Percentiles rank a stretch among this genome's conserved stretches.
Conservation (phyloP, 2,113 vertebrate species). For the Geothlypis trichas region DNA sequence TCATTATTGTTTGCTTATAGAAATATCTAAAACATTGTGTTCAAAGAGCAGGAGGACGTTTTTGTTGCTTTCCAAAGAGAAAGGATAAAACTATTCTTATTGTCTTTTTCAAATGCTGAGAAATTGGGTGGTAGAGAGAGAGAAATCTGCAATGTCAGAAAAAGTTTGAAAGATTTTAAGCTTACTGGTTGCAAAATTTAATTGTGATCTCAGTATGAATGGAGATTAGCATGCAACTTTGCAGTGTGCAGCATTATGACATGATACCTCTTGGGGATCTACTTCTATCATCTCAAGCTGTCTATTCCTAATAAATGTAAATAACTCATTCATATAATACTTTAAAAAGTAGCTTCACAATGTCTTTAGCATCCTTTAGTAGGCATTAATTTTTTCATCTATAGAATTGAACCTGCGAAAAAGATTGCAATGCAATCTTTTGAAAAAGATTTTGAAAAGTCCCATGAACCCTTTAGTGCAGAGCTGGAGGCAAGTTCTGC, state of each 20-base stretch:
- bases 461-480: fast-evolving
- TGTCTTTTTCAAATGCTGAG: neutral
- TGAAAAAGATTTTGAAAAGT: neutral
- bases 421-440: neutral
- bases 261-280: neutral
- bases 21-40: neutral
- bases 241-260: neutral
- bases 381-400: neutral
- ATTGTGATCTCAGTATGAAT: neutral
- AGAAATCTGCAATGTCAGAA: neutral
- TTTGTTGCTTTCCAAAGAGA: neutral
- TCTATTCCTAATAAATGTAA: neutral
- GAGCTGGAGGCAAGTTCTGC: neutral
- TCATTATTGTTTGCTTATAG: neutral
- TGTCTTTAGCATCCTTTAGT: neutral
- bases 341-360: neutral
- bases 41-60: neutral
- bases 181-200: neutral
- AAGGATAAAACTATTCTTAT: neutral
- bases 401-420: neutral
- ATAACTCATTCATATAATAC: neutral
- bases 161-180: neutral
- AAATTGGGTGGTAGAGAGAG: neutral
- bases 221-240: neutral
- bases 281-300: neutral